Percentiles rank a stretch among this genome's conserved stretches.
Conservation (phyloP, 35 echinoderm and acorn worm genomes). For the Diadema setosum region DNA sequence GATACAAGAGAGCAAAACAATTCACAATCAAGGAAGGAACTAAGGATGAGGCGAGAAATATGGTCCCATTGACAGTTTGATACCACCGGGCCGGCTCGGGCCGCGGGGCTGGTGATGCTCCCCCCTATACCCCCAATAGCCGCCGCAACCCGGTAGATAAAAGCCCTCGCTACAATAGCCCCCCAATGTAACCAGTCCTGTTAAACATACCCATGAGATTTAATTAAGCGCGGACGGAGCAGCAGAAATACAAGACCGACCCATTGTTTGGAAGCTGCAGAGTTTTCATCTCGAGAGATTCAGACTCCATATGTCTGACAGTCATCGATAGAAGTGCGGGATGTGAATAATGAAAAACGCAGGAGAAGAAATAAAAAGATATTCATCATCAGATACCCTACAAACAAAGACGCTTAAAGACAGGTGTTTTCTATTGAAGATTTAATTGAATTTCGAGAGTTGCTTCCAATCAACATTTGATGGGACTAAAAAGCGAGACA, state of each 20-base stretch:
- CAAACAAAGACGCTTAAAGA: too few relatives aligned
- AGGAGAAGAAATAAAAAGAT: background rate
- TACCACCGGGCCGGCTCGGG: too few relatives aligned
- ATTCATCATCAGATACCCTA: too few relatives aligned
- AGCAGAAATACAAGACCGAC: background rate
- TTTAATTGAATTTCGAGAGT: too few relatives aligned
- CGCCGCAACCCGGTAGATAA: background rate
- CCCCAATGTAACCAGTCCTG: background rate
- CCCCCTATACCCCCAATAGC: background rate
- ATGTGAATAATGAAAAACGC: background rate
- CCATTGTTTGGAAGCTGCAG: background rate
- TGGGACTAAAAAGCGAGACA: too few relatives aligned
- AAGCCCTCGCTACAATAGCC: background rate
- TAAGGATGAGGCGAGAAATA: too few relatives aligned
- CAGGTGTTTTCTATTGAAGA: too few relatives aligned
- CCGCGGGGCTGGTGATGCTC: too few relatives aligned
- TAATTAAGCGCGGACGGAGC: background rate
- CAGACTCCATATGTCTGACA: background rate
- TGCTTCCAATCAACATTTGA: too few relatives aligned
- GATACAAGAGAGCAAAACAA: too few relatives aligned
- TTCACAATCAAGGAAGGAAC: too few relatives aligned
- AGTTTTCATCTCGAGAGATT: background rate
- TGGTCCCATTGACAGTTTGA: too few relatives aligned
- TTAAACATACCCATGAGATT: background rate
- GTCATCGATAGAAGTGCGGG: background rate